Percentiles rank a stretch among this genome's conserved stretches.
Evolutionary conservation across 2,888 invertebrate genomes (phyloP).

Genomic region (Ectobius pallidus): DNA sequence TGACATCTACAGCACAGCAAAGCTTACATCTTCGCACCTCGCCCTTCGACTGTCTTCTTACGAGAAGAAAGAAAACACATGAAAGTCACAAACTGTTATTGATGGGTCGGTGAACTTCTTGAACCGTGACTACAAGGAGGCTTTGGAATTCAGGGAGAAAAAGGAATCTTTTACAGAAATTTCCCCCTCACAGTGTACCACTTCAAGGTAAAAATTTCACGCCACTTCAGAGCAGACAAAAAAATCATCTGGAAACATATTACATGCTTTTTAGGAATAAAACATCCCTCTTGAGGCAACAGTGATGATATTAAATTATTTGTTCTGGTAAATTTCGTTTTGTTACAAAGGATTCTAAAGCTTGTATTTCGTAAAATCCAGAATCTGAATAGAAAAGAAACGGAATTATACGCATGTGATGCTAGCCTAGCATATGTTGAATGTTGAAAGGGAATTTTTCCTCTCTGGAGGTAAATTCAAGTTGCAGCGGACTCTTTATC

Average conservation of each 20-base stretch:
- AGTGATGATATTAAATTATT: background rate
- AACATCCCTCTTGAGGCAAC: background rate
- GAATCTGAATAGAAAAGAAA: too few relatives aligned
- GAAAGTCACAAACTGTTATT: conserved; percentile 10
- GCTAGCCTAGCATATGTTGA: too few relatives aligned
- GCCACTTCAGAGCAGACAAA: conserved; percentile 1
- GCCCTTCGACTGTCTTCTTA: too few relatives aligned
- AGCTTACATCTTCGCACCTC: too few relatives aligned
- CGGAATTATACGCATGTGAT: too few relatives aligned
- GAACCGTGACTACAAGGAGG: conserved; percentile 5
- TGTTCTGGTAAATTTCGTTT: too few relatives aligned
- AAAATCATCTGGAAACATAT: background rate
- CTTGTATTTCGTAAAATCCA: too few relatives aligned
- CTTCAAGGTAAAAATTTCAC: conserved; percentile 14
- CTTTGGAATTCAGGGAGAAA: background rate
- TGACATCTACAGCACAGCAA: too few relatives aligned
- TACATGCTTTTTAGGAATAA: conserved; percentile 10
- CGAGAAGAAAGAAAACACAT: background rate
- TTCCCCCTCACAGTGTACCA: background rate
- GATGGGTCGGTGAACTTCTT: background rate
- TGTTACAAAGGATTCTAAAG: too few relatives aligned
- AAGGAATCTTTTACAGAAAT: background rate
- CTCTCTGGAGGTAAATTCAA: too few relatives aligned
- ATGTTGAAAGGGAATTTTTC: too few relatives aligned
- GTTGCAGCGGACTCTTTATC: too few relatives aligned